Evolutionary conservation across 2,797 vertebrate genomes (phyloP).

Genomic region (Lophius americanus): DNA sequence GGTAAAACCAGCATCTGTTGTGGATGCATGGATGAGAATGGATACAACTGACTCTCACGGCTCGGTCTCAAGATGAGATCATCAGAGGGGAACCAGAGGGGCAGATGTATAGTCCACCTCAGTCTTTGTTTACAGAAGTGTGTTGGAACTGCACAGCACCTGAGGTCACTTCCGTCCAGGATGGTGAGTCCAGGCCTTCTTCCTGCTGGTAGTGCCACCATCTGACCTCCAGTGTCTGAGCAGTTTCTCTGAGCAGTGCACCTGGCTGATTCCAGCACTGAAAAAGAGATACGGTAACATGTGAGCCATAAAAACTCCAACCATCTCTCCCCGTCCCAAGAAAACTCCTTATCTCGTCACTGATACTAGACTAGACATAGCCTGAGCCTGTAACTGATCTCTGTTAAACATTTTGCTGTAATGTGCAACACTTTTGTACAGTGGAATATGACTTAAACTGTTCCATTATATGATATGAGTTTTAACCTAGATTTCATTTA

Average conservation of each 20-base stretch:
- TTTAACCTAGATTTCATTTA: too few relatives aligned
- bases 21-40: slow-evolving; percentile 8
- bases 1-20: slow-evolving; percentile 33
- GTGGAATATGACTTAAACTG: too few relatives aligned
- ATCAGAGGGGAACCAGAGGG: slow-evolving; percentile 20
- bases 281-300: slow-evolving; percentile 28
- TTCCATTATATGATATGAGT: too few relatives aligned
- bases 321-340: background rate
- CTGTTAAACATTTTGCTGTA: too few relatives aligned
- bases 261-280: slow-evolving; percentile 39
- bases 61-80: slow-evolving; percentile 3
- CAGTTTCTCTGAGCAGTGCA: background rate
- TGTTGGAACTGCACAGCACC: slow-evolving; percentile 19
- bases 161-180: slow-evolving; percentile 12
- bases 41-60: background rate
- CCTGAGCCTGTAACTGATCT: too few relatives aligned
- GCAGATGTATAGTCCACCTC: slow-evolving; percentile 38
- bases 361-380: background rate
- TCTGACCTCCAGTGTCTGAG: slow-evolving; percentile 10
- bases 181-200: slow-evolving; percentile 1
- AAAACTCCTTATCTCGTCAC: slow-evolving; percentile 18
- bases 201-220: slow-evolving; percentile 10
- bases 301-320: slow-evolving; percentile 9
- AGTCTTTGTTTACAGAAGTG: slow-evolving; percentile 23
- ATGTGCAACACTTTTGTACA: too few relatives aligned